A percentile compares a stretch with the other conserved stretches of the same genome.
Evolutionary conservation across 2,797 vertebrate species (phyloP).

Genomic region (Huso huso): DNA sequence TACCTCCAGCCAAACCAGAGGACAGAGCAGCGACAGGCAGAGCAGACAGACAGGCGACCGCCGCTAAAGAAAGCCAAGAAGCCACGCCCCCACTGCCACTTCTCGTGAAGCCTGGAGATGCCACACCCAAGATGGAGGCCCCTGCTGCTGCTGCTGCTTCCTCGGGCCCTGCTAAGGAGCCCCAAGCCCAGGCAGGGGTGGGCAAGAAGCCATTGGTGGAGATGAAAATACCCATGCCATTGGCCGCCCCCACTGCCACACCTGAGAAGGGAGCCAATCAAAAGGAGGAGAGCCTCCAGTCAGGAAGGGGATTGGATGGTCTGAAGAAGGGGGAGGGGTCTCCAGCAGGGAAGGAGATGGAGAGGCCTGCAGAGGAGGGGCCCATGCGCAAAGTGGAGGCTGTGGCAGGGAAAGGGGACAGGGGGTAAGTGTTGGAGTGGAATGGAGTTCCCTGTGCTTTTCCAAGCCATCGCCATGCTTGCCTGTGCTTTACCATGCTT

Average conservation of each 20-base stretch:
- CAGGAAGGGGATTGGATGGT: constrained; percentile 36
- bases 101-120: constrained; percentile 8
- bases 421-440: constrained; percentile 50
- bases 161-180: constrained; percentile 15
- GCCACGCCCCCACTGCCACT: constrained; percentile 14
- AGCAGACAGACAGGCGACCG: not conserved
- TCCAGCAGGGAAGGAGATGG: constrained; percentile 55
- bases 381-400: constrained; percentile 50
- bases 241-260: constrained; percentile 26
- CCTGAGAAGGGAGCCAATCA: constrained; percentile 20
- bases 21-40: constrained; percentile 22
- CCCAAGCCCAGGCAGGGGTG: not conserved
- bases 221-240: constrained; percentile 5
- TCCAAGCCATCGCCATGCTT: not conserved
- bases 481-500: no score
- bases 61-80: constrained; percentile 12
- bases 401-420: constrained; percentile 58
- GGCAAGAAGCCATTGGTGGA: not conserved
- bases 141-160: not conserved
- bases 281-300: constrained; percentile 21
- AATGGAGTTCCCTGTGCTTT: constrained; percentile 16
- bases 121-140: not conserved
- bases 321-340: constrained; percentile 52
- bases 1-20: constrained; percentile 34
- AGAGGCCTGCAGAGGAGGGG: not conserved